Base-by-base conservation (phyloP, 2,888 invertebrate species). In the Trichogramma evanescens region DNA sequence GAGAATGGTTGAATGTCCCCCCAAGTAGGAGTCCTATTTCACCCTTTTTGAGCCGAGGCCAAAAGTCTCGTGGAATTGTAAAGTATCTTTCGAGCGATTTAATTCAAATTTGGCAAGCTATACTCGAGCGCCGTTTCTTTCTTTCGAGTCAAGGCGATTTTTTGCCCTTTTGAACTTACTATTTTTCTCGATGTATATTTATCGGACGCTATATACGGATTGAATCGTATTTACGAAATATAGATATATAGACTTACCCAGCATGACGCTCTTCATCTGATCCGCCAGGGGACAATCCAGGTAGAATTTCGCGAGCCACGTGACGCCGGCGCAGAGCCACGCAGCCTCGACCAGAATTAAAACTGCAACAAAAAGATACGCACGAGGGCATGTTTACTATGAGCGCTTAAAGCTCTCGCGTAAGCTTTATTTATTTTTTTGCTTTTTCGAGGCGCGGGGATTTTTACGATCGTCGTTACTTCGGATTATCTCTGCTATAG, bases 281-380 rank as follows among this genome's bases (percentile, higher is more conserved):
- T 85, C 84, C 26, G 26, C 26, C 64, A 86, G 81, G 58, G 86
- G 84, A 74, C 89, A 89, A 62, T 82, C 81, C 67, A 83, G 79
- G 77, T 89, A 90, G 75, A 85, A 86, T 69, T 83, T 80, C 43
- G 82, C 80, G 63, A 89, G 77, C 91, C 91, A 91, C 61, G 86
- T 81, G 59, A 88, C 83, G 63, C 89, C 89, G 66, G 88, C 81
- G 54, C 87, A 82, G 70, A 89, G 79, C 89, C 89, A 90, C 62
- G 85, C 84, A 67, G 88, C 82, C 79, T 91, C 91, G 67, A 87
- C 82, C 68, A 87, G 76, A 79, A 90, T 83, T 71, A 90, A 82
- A 76, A 85, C 91, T 91, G 79, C 50, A 82, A 82, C 49, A 56
- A 69, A 70, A 70, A 60, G 59, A 64, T 39, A 43, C 45, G 46